phyloP scores from a whole-genome alignment of 2,113 vertebrate genomes.

The Calidris pugnax region DNA sequence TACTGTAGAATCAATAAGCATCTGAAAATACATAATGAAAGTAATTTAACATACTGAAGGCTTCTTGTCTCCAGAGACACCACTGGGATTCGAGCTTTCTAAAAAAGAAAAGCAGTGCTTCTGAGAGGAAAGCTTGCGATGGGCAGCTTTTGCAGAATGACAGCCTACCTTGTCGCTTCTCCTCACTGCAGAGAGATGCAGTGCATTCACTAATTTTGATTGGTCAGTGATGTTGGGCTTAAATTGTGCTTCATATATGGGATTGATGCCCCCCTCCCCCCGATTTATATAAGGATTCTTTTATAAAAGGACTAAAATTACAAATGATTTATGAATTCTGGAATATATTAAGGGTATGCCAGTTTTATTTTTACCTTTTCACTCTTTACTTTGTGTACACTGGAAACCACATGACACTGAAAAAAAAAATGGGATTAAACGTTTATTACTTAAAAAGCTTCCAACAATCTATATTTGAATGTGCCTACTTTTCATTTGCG shows the following conservation, averaged over 20 bases:
- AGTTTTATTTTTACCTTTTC: conserved; percentile 68
- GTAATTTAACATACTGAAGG: conserved; percentile 83
- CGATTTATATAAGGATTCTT: conserved; percentile 74
- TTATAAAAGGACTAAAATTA: conserved; percentile 69
- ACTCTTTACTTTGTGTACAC: conserved; percentile 62
- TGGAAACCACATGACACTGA: conserved; percentile 51
- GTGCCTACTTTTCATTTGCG: conserved; percentile 22
- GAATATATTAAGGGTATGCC: conserved; percentile 70
- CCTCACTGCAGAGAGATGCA: conserved; percentile 98
- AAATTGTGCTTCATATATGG: conserved; percentile 84
- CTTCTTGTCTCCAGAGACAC: conserved; percentile 80
- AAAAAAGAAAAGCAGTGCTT: conserved; percentile 73
- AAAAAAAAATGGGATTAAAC: conserved; percentile 6
- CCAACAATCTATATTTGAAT: conserved; percentile 49
- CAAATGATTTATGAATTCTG: conserved; percentile 69
- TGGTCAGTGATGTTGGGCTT: conserved; percentile 94
- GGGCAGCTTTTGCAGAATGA: conserved; percentile 83
- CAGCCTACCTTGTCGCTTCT: conserved; percentile 85
- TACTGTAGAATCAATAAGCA: conserved; percentile 80
- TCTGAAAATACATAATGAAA: conserved; percentile 83
- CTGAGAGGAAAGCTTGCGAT: conserved; percentile 73
- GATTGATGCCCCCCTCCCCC: conserved; percentile 53
- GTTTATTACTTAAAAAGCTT: conserved; percentile 56
- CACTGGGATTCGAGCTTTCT: conserved; percentile 71
- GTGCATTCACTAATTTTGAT: conserved; percentile 94